Evolutionary conservation across 2,797 vertebrate species (phyloP), one percentile per base, ranked within the genome.

Genomic region (Thalassophryne amazonica): DNA sequence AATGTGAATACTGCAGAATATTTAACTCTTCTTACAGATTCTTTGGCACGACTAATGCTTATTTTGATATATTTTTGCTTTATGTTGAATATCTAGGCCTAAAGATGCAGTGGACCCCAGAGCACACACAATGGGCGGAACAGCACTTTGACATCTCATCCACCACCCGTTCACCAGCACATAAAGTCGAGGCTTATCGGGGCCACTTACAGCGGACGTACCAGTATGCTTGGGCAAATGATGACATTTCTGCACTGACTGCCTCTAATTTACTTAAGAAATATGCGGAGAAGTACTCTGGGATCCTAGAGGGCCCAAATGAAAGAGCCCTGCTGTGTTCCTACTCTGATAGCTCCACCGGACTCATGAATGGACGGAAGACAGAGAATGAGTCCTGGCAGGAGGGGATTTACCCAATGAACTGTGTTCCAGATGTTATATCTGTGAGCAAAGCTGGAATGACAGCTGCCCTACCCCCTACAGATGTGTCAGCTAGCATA

Each of bases 61-160:
- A 42, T 39, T 54, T 72, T 84, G 37, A 81, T 50, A 47, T 63
- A n/a, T 73, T 56, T 82, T 43, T 85, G 54, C 73, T 49, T 76
- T 81, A 42, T 81, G 52, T 39, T 47, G 8, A 40, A 37, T 82
- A 71, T 76, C 81, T 73, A 99, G 97, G 97, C 94, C 92, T 99
- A 94, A 99, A 99, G 94, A 99, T 99, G 97, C 97, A 99, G 97
- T 99, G 97, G 97, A 99, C 95, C 92, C 97, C 95, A 12, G 97
- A 99, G 91, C 97, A 99, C 91, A 95, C 94, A 76, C 97, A 98
- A 93, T 99, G 97, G 97, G 97, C 96, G 78, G 97, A 99, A 60
- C 97, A 99, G 90, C 97, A 99, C 91, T 99, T 99, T 85, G 97
- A 99, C 87, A 98, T 99, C 91, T 95, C 95, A 61, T 98, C 97